Base-by-base conservation (phyloP, 2,113 vertebrate genomes). In the Catharus fuscescens region DNA sequence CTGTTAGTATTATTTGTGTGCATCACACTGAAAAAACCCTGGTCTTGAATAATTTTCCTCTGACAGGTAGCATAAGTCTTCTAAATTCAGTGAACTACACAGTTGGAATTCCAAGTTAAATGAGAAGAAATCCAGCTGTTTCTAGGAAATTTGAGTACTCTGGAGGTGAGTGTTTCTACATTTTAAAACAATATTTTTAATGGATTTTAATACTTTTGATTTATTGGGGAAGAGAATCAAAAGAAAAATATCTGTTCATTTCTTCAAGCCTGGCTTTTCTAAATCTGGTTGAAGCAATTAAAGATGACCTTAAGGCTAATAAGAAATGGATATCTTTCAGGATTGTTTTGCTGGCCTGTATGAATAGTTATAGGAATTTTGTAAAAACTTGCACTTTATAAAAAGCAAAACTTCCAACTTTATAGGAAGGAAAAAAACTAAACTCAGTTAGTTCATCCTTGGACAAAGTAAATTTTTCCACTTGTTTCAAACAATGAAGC, bases 111-210 rank as follows among this genome's bases (percentile, higher is more conserved):
- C 10, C 23, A 64, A 92, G 42, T 74, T 61, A 90, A 94, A 94
- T 85, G 31, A 86, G 82, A 72, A 93, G 76, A 72, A 94, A 77
- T 56, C 59, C 76, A 92, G 42, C 62, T 77, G 67, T 60, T 92
- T 82, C 59, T 69, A 9, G 50, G 34, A 82, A 73, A 80, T 80
- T 82, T 77, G 45, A 77, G 45, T 73, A 53, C 53, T 34, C 4
- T 9, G 12, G 10, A 2, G 0, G 2, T 1, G 1, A 32, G 28
- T 6, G 10, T 34, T 65, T 88, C 24, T 65, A 28, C 14, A 12
- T 65, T 88, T 56, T 25, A 42, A 80, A 73, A 11, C 8, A 48
- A 40, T 72, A 4, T 18, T 10, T 91, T 66, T 42, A 38, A 34
- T 34, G 52, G n/a, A 69, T 86, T 77, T 76, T 56, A 65, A 44